Percentiles rank a stretch among this genome's conserved stretches.
These are phyloP conservation scores for Drosophila mauritiana DNA, from an alignment of 1,140 invertebrate genomes.

Conservation along the genomic window DNA sequence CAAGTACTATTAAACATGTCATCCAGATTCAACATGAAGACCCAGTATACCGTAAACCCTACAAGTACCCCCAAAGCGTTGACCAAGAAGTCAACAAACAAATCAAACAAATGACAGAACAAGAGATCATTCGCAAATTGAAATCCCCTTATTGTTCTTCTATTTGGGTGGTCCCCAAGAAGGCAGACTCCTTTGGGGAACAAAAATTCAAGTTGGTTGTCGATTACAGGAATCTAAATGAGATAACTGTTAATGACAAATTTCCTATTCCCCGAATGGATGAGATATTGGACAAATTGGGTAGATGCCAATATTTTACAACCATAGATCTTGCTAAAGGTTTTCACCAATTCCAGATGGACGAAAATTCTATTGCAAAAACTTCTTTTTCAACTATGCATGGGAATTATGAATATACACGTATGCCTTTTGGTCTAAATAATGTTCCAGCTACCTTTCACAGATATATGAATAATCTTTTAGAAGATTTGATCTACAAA, in stretches of 20 bases:
- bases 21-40: neutral
- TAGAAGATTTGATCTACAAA: no score
- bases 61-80: neutral
- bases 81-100: neutral
- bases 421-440: no score
- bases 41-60: neutral
- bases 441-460: no score
- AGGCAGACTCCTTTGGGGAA: no score
- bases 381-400: neutral
- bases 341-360: neutral
- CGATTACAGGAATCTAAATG: neutral
- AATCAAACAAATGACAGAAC: neutral
- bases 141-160: no score
- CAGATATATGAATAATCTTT: no score
- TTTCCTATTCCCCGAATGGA: neutral
- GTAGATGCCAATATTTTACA: no score
- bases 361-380: neutral
- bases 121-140: no score
- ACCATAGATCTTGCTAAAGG: neutral
- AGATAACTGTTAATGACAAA: neutral
- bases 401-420: neutral
- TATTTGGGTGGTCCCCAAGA: neutral
- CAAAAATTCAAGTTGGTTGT: neutral
- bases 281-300: neutral
- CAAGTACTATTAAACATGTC: constrained; percentile 1